Evolutionary conservation across 2,888 invertebrate genomes (phyloP).

Genomic region (Cephonodes hylas): DNA sequence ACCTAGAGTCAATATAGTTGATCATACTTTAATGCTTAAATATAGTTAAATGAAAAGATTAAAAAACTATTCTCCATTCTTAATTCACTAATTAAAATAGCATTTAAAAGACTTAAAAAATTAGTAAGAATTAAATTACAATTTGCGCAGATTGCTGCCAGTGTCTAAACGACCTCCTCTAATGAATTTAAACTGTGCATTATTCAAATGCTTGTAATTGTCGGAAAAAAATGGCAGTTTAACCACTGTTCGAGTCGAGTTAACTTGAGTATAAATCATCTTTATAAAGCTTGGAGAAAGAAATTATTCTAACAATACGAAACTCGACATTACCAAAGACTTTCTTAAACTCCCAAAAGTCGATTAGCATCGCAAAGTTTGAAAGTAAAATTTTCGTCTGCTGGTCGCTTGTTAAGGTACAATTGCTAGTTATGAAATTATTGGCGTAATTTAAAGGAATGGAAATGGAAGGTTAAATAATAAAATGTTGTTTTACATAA

Average conservation of each 20-base stretch:
- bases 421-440: background rate
- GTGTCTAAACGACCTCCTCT: background rate
- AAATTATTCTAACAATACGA: background rate
- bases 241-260: conserved; percentile 1
- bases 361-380: background rate
- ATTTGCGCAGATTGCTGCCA: background rate
- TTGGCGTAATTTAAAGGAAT: too few species aligned
- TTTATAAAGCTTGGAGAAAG: background rate
- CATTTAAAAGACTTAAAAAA: background rate
- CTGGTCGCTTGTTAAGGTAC: background rate
- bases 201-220: conserved; percentile 1
- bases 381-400: background rate
- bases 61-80: too few species aligned
- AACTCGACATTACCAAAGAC: background rate
- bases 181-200: background rate
- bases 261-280: background rate
- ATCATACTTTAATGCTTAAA: too few species aligned
- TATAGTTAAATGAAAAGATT: too few species aligned
- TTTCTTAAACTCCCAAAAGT: background rate
- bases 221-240: conserved; percentile 7
- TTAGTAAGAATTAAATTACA: background rate
- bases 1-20: too few species aligned
- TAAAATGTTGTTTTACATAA: too few species aligned
- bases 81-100: too few species aligned
- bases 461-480: too few species aligned